Conservation (phyloP, 2,888 invertebrate genomes). For the Perizoma flavofasciatum region DNA sequence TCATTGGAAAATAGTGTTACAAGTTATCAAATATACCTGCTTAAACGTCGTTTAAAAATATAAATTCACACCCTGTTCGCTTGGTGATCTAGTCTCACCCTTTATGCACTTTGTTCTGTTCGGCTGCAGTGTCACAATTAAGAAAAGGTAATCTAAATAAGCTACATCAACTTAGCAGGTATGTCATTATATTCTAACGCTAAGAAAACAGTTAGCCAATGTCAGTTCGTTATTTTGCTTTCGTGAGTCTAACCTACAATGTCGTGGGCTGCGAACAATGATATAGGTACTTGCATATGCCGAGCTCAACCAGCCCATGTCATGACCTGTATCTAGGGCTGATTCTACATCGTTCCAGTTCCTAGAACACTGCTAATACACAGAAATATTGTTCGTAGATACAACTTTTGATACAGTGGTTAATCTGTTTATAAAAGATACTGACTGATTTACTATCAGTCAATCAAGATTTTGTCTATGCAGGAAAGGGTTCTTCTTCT, state of each 20-base stretch:
- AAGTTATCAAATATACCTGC: too few species aligned
- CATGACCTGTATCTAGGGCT: constrained; percentile 39
- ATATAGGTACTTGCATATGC: constrained; percentile 12
- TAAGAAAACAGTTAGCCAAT: background rate
- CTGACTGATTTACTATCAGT: too few species aligned
- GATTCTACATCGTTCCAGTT: constrained; percentile 64
- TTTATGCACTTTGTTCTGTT: too few species aligned
- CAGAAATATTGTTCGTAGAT: background rate
- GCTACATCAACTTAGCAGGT: background rate
- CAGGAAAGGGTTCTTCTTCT: too few species aligned
- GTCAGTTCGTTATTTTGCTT: background rate
- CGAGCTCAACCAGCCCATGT: constrained; percentile 22
- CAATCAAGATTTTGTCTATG: too few species aligned
- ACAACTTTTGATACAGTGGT: too few species aligned
- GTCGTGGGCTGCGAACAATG: constrained; percentile 13
- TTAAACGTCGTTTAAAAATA: too few species aligned
- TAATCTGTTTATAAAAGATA: too few species aligned
- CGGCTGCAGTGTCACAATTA: background rate
- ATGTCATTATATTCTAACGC: background rate
- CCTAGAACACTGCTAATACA: constrained; percentile 7
- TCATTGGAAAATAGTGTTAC: background rate
- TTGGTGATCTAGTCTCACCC: background rate
- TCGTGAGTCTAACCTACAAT: background rate
- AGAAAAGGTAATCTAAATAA: background rate
- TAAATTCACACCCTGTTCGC: background rate